Conservation (phyloP, 2,888 invertebrate genomes). For the Oligia fasciuncula region DNA sequence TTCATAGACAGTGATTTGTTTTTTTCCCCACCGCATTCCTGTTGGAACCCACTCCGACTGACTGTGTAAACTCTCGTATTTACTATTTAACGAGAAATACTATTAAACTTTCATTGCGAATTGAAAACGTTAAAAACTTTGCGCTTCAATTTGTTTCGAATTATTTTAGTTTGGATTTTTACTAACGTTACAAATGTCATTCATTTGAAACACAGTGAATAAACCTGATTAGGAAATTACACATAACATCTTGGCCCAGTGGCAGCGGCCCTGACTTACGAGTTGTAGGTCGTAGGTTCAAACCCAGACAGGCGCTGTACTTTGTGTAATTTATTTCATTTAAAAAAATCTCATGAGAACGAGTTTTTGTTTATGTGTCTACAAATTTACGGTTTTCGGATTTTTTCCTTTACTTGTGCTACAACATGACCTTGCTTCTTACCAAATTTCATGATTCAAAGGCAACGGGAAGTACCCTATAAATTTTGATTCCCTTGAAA, state of each 20-base stretch:
- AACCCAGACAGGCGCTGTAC: too few species aligned
- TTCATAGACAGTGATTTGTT: neutral
- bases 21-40: slow-evolving; percentile 20
- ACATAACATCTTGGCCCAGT: neutral
- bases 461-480: too few species aligned
- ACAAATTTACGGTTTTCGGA: too few species aligned
- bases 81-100: slow-evolving; percentile 26
- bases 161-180: neutral
- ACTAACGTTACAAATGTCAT: neutral
- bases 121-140: slow-evolving; percentile 10
- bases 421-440: too few species aligned
- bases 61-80: slow-evolving; percentile 35
- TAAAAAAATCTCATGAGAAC: too few species aligned
- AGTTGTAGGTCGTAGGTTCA: too few species aligned
- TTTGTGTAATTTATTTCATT: too few species aligned
- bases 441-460: too few species aligned
- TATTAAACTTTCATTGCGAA: slow-evolving; percentile 26
- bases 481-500: too few species aligned
- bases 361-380: too few species aligned
- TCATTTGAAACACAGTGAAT: neutral
- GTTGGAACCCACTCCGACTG: slow-evolving; percentile 19
- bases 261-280: too few species aligned
- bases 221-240: neutral
- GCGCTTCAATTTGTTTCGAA: neutral
- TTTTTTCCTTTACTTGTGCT: too few species aligned